Evolutionary conservation across 1,140 invertebrate genomes (phyloP), one percentile per base, ranked within the genome.

Genomic region (Drosophila nigrodunni): DNA sequence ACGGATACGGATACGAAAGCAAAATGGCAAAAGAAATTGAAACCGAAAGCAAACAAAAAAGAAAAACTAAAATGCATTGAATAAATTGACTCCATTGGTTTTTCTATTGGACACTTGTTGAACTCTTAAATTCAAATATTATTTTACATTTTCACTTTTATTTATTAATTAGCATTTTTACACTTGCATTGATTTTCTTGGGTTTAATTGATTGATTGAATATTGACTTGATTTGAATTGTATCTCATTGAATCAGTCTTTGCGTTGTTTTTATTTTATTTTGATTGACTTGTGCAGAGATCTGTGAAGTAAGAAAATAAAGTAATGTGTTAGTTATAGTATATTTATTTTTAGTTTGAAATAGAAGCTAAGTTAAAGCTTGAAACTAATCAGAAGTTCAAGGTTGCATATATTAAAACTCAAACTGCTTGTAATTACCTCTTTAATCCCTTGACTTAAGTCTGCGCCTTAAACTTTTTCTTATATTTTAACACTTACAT

Each of bases 31-130:
- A 25, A 25, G 25, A 30, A 30, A 30, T 30, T 8, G 41, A 15
- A 47, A 78, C 21, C 41, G 72, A 78, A 89, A 91, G 39, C 25
- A 47, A 79, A 76, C 37, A 50, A 77, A 81, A 82, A 86, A 59
- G 69, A 82, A 81, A 69, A 71, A 81, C 25, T 55, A 3, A 90
- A 88, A 65, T 58, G 52, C 50, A 41, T 68, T 50, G 13, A 43
- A 37, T 34, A 15, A 73, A 13, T 60, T 76, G 75, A 91, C 85
- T 91, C 89, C 89, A 91, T 91, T 75, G 89, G 59, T 74, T 64
- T 39, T 11, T 59, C n/a, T 10, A 41, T 55, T 34, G 2, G n/a
- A 30, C 13, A 69, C 50, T 39, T 18, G 9, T 44, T 30, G 11
- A 44, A 35, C 15, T 64, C 1, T 44, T 25, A 7, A 37, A 39